A percentile compares a stretch with the other conserved stretches of the same genome.
Conservation (phyloP, 2,888 invertebrate species). For the Cybosia mesomella region DNA sequence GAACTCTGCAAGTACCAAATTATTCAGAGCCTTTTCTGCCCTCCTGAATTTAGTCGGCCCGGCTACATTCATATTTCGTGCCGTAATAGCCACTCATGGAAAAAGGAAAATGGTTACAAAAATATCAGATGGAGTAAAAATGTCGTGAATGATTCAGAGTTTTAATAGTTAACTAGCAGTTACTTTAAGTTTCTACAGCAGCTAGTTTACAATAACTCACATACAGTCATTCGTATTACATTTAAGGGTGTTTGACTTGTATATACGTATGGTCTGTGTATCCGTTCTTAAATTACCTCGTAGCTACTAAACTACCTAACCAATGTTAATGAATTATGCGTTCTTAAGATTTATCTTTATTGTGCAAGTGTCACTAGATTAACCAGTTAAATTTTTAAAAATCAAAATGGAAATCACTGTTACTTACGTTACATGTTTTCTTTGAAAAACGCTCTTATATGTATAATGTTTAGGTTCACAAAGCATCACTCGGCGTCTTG, state of each 20-base stretch:
- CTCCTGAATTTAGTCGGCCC: constrained; percentile 24
- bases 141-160: constrained; percentile 16
- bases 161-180: constrained; percentile 13
- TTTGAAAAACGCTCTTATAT: too few species aligned
- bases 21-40: constrained; percentile 35
- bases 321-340: too few species aligned
- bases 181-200: neutral
- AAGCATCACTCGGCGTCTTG: too few species aligned
- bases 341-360: too few species aligned
- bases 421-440: too few species aligned
- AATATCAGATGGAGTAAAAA: constrained; percentile 11
- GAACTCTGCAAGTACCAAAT: constrained; percentile 35
- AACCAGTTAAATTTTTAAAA: too few species aligned
- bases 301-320: too few species aligned
- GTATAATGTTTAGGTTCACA: neutral
- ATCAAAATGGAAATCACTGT: too few species aligned
- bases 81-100: constrained; percentile 17
- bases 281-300: too few species aligned
- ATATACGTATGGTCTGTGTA: too few species aligned
- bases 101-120: constrained; percentile 18
- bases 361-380: too few species aligned
- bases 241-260: too few species aligned
- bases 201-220: neutral
- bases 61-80: constrained; percentile 28
- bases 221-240: neutral